These are phyloP conservation scores for Pteria penguin DNA, from an alignment of 2,888 invertebrate species.

Conservation along the genomic window DNA sequence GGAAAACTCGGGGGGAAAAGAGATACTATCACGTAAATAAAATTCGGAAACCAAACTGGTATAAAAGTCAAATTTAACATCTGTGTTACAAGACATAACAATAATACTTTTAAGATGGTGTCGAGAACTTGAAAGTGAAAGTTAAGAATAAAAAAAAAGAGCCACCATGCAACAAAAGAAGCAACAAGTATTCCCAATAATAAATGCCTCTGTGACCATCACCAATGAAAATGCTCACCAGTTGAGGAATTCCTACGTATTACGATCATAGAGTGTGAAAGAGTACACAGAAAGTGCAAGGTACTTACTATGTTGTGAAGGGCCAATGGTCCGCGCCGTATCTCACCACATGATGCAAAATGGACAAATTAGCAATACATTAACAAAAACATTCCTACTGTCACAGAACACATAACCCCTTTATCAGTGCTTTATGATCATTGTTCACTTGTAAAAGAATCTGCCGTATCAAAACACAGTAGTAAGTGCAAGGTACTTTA, in stretches of 20 bases:
- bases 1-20: too few species aligned
- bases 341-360: not conserved
- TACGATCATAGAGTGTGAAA: not conserved
- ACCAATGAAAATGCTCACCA: not conserved
- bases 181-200: too few species aligned
- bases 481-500: not conserved
- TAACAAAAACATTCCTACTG: too few species aligned
- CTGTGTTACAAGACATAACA: too few species aligned
- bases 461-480: not conserved
- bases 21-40: too few species aligned
- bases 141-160: too few species aligned
- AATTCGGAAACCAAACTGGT: too few species aligned
- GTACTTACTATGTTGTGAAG: not conserved
- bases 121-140: too few species aligned
- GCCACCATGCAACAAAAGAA: too few species aligned
- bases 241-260: not conserved
- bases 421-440: not conserved
- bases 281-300: not conserved
- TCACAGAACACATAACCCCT: too few species aligned
- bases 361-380: constrained; percentile 4
- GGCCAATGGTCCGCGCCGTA: not conserved
- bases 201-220: not conserved
- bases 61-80: too few species aligned
- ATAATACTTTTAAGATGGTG: too few species aligned
- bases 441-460: constrained; percentile 4